Conservation (phyloP, 2,797 vertebrate genomes). For the Xenentodon cancila region DNA sequence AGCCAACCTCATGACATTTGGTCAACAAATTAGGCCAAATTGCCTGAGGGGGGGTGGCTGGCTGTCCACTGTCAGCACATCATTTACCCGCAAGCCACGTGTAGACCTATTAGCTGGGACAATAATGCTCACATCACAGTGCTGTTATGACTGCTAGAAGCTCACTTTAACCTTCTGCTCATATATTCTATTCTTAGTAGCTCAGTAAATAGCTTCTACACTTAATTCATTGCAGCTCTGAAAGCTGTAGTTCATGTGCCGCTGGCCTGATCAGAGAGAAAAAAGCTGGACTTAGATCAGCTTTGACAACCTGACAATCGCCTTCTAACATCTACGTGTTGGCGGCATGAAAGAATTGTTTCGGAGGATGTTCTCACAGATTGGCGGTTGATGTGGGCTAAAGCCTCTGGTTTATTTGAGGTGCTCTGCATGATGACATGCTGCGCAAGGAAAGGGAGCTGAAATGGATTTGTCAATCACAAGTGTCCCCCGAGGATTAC, state of each 20-base stretch:
- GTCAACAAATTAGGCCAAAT: constrained; percentile 39
- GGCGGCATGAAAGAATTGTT: constrained; percentile 37
- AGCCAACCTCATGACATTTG: constrained; percentile 46
- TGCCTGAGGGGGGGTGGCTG: constrained; percentile 28
- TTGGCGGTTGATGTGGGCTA: constrained; percentile 34
- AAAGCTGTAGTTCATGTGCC: constrained; percentile 15
- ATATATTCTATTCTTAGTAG: constrained; percentile 7
- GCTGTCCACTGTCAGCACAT: constrained; percentile 16
- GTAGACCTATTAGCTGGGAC: constrained; percentile 15
- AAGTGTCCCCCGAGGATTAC: constrained; percentile 52
- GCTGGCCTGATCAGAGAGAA: constrained; percentile 38
- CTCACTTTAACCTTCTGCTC: constrained; percentile 15
- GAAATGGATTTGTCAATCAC: constrained; percentile 57
- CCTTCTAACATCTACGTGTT: constrained; percentile 51
- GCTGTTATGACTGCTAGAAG: constrained; percentile 11
- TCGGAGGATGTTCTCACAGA: constrained; percentile 53
- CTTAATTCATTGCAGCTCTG: constrained; percentile 9
- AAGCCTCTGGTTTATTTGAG: constrained; percentile 39
- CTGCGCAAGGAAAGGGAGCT: constrained; percentile 32
- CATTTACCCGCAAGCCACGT: constrained; percentile 6
- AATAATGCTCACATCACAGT: constrained; percentile 5
- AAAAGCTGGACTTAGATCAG: constrained; percentile 42
- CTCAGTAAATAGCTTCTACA: constrained; percentile 5
- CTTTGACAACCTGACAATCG: constrained; percentile 58
- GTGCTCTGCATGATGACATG: constrained; percentile 21